phyloP scores from a whole-genome alignment of 2,797 vertebrate species.

The Gypaetus barbatus region DNA sequence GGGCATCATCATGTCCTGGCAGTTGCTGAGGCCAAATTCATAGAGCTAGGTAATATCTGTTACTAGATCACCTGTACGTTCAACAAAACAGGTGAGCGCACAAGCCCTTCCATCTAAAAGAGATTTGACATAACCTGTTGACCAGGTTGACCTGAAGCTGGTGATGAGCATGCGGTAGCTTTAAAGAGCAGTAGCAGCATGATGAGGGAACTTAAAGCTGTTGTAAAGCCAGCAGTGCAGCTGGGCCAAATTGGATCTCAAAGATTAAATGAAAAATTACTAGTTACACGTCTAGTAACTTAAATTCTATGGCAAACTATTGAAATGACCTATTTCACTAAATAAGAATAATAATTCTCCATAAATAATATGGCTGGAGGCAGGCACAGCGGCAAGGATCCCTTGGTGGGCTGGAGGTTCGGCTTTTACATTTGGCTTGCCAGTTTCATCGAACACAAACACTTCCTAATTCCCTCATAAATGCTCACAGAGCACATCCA shows the following conservation, averaged over 20 bases:
- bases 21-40: neutral
- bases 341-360: neutral
- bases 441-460: neutral
- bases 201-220: neutral
- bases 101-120: neutral
- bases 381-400: neutral
- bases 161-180: neutral
- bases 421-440: neutral
- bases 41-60: neutral
- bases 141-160: neutral
- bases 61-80: rapidly evolving
- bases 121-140: neutral
- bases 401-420: neutral
- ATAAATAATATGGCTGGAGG: neutral
- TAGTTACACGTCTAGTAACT: neutral
- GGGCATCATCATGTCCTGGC: neutral
- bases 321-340: neutral
- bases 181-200: neutral
- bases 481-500: neutral
- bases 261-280: neutral
- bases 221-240: neutral
- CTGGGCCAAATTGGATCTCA: neutral
- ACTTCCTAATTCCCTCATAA: neutral
- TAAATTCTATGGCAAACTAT: neutral
- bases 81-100: neutral